A percentile compares a stretch with the other conserved stretches of the same genome.
Evolutionary conservation across 2,797 vertebrate species (phyloP).

Genomic region (Gallinago solitaria): DNA sequence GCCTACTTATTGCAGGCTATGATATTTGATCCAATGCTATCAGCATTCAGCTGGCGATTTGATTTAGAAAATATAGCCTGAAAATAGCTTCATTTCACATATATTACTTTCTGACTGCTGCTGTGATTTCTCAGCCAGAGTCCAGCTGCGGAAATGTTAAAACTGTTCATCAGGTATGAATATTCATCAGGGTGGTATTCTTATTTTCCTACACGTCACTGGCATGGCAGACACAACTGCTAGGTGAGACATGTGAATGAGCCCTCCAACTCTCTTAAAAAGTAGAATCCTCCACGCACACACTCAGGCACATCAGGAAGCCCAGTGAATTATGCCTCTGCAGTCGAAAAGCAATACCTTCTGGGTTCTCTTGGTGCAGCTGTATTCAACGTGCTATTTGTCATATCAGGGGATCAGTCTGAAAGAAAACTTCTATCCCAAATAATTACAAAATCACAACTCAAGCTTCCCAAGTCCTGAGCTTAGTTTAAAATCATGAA

Average conservation of each 20-base stretch:
- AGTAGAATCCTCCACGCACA: background rate
- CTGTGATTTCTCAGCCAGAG: constrained; percentile 69
- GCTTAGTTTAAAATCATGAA: background rate
- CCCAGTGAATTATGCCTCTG: background rate
- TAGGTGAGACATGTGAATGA: constrained; percentile 36
- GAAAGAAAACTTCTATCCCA: background rate
- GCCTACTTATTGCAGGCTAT: background rate
- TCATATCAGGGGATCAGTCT: background rate
- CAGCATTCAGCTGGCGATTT: constrained; percentile 62
- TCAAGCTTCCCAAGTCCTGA: background rate
- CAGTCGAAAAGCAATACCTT: background rate
- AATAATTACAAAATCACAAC: background rate
- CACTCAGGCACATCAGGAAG: background rate
- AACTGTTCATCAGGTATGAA: constrained; percentile 71
- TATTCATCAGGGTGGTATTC: constrained; percentile 69
- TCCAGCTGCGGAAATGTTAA: constrained; percentile 72
- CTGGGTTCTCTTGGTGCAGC: background rate
- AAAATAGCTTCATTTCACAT: constrained; percentile 67
- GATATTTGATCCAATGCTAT: constrained; percentile 28
- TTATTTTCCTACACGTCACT: constrained; percentile 59
- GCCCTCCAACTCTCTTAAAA: constrained; percentile 38
- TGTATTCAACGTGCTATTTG: background rate
- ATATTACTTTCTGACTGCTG: constrained; percentile 63
- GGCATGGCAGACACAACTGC: constrained; percentile 11
- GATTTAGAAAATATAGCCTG: constrained; percentile 60